Conservation (phyloP, 64 coral and sea anemone genomes). For the Porites australiensis region DNA sequence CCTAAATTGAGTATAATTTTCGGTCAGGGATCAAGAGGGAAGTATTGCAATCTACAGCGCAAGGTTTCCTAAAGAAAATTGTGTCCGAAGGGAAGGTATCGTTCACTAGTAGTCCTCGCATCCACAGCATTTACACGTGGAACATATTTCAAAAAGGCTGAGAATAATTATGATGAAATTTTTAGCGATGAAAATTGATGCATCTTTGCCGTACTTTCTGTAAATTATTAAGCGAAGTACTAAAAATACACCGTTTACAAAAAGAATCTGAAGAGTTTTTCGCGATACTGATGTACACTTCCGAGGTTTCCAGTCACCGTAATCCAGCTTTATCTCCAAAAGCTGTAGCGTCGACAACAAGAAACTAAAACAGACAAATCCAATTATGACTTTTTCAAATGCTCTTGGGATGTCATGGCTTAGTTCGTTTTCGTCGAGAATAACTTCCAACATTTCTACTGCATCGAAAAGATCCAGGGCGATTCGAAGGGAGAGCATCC, state of each 20-base stretch:
- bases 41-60: too few species aligned
- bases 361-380: slow-evolving; percentile 64
- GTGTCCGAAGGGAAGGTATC: too few species aligned
- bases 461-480: slow-evolving; percentile 71
- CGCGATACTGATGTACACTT: not conserved
- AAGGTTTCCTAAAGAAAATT: too few species aligned
- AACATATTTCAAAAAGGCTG: slow-evolving; percentile 44
- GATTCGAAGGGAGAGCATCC: slow-evolving; percentile 13
- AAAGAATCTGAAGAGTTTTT: not conserved
- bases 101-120: not conserved
- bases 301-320: not conserved
- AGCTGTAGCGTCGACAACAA: slow-evolving; percentile 13
- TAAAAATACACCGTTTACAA: slow-evolving; percentile 13
- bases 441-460: slow-evolving; percentile 57
- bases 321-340: slow-evolving; percentile 8
- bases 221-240: slow-evolving; percentile 9
- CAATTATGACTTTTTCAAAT: slow-evolving; percentile 35
- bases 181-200: slow-evolving; percentile 76
- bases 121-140: not conserved
- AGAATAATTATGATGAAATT: slow-evolving; percentile 66
- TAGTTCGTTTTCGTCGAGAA: slow-evolving; percentile 44
- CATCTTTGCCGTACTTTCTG: slow-evolving; percentile 11
- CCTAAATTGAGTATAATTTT: too few species aligned
- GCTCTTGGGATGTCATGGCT: not conserved
- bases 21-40: too few species aligned